phyloP scores from a whole-genome alignment of 2,888 invertebrate genomes.

The Camponotus fellah region DNA sequence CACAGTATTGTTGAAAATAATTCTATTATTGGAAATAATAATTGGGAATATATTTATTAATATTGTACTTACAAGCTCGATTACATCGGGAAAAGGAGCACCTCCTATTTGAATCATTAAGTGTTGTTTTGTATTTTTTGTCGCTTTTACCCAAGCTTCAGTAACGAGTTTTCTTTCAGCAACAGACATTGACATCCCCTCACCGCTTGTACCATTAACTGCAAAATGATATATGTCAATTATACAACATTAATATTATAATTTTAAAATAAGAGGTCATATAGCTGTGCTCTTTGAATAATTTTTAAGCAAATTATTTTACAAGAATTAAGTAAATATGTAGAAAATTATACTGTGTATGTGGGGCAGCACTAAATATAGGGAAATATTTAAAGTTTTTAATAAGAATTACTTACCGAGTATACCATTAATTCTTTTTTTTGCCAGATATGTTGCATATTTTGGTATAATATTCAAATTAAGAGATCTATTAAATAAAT shows the following conservation, averaged over 20 bases:
- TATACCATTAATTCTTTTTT: constrained; percentile 89
- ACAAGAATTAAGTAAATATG: not conserved
- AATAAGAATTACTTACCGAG: constrained; percentile 87
- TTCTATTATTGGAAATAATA: not conserved
- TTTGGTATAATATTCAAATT: constrained; percentile 87
- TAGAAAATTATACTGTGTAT: not conserved
- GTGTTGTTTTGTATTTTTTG: constrained; percentile 87
- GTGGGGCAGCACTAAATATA: too few relatives aligned
- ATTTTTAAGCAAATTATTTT: not conserved
- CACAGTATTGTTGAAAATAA: constrained; percentile 3
- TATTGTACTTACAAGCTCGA: constrained; percentile 88
- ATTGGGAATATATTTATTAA: not conserved
- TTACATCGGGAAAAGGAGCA: constrained; percentile 89
- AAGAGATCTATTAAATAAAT: constrained; percentile 61
- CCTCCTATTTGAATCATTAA: constrained; percentile 93
- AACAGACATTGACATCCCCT: constrained; percentile 90
- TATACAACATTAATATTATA: not conserved
- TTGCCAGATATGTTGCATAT: constrained; percentile 90
- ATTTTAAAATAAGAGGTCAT: not conserved
- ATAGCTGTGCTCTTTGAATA: not conserved
- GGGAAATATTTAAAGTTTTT: not conserved
- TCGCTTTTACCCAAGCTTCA: constrained; percentile 89
- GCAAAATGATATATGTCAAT: not conserved
- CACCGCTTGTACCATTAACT: constrained; percentile 94
- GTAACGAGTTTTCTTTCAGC: constrained; percentile 90